Percentiles rank a stretch among this genome's conserved stretches.
phyloP scores from a whole-genome alignment of 2,888 invertebrate genomes.

The Euzetes globulus region DNA sequence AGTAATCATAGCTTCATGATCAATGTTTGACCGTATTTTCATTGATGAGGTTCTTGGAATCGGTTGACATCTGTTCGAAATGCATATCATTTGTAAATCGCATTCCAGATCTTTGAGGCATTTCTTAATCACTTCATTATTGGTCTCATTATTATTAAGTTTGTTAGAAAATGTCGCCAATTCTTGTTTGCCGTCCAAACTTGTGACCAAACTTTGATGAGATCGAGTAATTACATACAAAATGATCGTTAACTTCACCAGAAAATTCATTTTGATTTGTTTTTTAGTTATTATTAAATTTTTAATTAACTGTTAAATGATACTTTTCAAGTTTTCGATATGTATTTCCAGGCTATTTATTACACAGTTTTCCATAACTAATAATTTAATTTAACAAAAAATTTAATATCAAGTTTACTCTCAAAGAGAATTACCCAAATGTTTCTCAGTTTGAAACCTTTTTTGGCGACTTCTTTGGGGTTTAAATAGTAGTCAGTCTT shows the following conservation, averaged over 20 bases:
- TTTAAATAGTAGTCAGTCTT: too few species aligned
- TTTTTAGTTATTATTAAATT: not conserved
- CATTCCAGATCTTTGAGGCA: not conserved
- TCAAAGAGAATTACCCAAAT: not conserved
- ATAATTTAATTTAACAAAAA: not conserved
- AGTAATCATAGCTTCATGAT: too few species aligned
- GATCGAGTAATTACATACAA: not conserved
- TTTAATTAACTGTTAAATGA: conserved; percentile 8
- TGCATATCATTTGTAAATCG: too few species aligned
- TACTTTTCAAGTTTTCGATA: not conserved
- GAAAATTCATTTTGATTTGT: not conserved
- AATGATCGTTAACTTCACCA: not conserved
- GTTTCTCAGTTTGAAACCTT: not conserved
- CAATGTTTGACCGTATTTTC: too few species aligned
- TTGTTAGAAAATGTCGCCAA: not conserved
- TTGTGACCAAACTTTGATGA: not conserved
- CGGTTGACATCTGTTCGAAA: too few species aligned
- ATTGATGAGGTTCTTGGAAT: too few species aligned
- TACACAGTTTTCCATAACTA: not conserved
- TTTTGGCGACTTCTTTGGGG: too few species aligned
- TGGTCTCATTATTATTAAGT: too few species aligned
- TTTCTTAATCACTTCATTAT: not conserved
- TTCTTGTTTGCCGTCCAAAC: not conserved
- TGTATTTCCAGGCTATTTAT: not conserved
- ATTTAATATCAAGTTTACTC: not conserved